Evolutionary conservation across 2,888 invertebrate species (phyloP), one percentile per base, ranked within the genome.

Genomic region (Diadromus collaris): DNA sequence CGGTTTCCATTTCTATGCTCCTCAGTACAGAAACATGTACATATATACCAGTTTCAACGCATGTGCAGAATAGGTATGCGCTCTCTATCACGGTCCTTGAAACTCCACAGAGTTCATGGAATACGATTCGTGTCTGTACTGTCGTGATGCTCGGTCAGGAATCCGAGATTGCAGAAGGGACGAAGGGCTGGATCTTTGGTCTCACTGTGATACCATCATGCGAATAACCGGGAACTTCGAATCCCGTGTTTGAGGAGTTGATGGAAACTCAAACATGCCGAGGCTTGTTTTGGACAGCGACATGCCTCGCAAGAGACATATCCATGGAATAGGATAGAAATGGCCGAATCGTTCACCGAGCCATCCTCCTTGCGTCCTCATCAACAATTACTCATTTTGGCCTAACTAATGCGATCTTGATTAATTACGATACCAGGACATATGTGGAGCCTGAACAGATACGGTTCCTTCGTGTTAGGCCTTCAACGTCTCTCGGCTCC

Each of bases 401-500:
- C 60, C 44, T 71, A 16, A 61, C 46, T 78, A 74, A 79, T 76
- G 51, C 46, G 60, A 78, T 77, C 51, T 51, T 68, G 64, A 56
- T 68, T 73, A 80, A 77, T 24, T 51, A 13, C n/a, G 24, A 51
- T 51, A 61, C 51, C 65, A 67, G 73, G 76, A 74, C 70, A 10
- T 21, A 24, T 9, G 10, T 10, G 51, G 38, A 41, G 24, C 21
- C 24, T 1, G 51, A 51, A 51, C 21, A 21, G 21, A 21, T 2
- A 7, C n/a, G n/a, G n/a, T n/a, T n/a, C 24, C 51, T 24, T 21
- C 24, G 10, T 51, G 5, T 24, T 10, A 21, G 21, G 10, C 21
- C 32, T 29, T 71, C 48, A 38, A 24, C 65, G 51, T 67, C 38
- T 61, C 60, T 67, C 51, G 38, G 32, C 56, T 44, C 29, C 21